Evolutionary conservation across 2,888 invertebrate species (phyloP).

Genomic region (Heliconius aoede): DNA sequence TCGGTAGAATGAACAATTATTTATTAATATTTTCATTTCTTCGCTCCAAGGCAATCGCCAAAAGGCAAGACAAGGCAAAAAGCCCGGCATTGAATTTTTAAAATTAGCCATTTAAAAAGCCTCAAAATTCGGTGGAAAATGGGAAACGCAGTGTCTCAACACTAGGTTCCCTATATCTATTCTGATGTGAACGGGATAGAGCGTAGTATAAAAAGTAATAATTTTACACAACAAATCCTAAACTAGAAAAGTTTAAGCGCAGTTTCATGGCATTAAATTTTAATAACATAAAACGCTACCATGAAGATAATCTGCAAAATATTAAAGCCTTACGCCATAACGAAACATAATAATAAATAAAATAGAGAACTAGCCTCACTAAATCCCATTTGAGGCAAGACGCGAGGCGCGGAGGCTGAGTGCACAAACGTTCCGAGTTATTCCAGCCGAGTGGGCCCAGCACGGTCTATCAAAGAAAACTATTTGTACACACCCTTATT

Average conservation of each 20-base stretch:
- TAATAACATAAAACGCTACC: neutral
- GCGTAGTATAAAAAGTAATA: no score
- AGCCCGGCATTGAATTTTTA: no score
- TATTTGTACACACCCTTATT: slow-evolving; percentile 69
- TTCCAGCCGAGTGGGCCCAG: slow-evolving; percentile 66
- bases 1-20: no score
- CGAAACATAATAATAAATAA: slow-evolving; percentile 59
- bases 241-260: neutral
- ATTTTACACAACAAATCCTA: no score
- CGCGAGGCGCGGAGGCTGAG: slow-evolving; percentile 52
- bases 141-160: no score
- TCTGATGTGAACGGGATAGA: no score
- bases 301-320: slow-evolving; percentile 12
- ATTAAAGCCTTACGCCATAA: slow-evolving; percentile 26
- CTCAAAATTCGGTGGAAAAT: no score
- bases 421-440: slow-evolving; percentile 69
- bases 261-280: neutral
- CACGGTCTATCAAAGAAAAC: slow-evolving; percentile 69
- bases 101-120: no score
- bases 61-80: no score
- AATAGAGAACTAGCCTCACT: slow-evolving; percentile 64
- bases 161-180: no score
- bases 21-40: no score
- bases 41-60: no score
- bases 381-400: slow-evolving; percentile 69